Evolutionary conservation across 1,140 invertebrate species (phyloP).

Genomic region (Drosophila bifasciata): DNA sequence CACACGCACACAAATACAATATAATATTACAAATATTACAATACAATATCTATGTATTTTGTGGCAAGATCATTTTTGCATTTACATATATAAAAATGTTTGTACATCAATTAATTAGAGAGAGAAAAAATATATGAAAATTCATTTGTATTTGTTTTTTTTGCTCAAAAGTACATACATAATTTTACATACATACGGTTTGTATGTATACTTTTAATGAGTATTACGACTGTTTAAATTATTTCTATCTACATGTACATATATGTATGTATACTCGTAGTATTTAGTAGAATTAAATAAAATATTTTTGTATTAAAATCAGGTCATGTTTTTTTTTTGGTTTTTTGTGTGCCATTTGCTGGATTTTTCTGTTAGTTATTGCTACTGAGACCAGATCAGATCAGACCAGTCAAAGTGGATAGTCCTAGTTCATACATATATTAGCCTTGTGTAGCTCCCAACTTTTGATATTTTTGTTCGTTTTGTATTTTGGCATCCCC

Average conservation of each 20-base stretch:
- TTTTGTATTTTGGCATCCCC: too few relatives aligned
- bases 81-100: too few relatives aligned
- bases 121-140: not conserved
- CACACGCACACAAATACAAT: too few relatives aligned
- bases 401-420: slow-evolving; percentile 8
- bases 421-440: too few relatives aligned
- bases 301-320: slow-evolving; percentile 32
- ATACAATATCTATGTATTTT: too few relatives aligned
- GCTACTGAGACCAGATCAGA: slow-evolving; percentile 11
- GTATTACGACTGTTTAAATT: not conserved
- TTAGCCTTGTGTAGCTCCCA: too few relatives aligned
- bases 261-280: too few relatives aligned
- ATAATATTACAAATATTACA: too few relatives aligned
- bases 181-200: not conserved
- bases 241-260: slow-evolving; percentile 36
- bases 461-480: too few relatives aligned
- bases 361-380: slow-evolving; percentile 30
- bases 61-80: too few relatives aligned
- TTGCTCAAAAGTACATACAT: not conserved
- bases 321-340: slow-evolving; percentile 33
- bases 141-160: not conserved
- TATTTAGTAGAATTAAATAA: slow-evolving; percentile 40
- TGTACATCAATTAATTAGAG: too few relatives aligned
- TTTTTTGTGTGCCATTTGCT: slow-evolving; percentile 17
- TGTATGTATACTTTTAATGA: not conserved